Conservation (phyloP, 2,888 invertebrate species). For the Eulithis prunata region DNA sequence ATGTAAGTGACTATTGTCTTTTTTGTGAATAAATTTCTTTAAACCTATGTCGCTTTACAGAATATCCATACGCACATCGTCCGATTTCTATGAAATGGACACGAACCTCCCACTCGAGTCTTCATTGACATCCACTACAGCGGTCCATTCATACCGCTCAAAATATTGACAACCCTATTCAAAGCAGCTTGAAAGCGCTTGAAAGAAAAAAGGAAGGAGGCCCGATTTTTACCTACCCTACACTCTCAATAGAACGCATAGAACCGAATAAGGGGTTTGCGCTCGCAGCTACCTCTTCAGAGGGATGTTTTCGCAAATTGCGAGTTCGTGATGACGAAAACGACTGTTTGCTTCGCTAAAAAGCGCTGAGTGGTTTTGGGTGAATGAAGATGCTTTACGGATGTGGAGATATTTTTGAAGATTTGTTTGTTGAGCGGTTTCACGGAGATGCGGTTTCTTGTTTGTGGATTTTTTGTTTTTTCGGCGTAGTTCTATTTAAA, state of each 20-base stretch:
- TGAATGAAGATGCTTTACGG: conserved; percentile 36
- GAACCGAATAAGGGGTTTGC: conserved; percentile 42
- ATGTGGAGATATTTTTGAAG: conserved; percentile 29
- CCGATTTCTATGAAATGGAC: conserved; percentile 51
- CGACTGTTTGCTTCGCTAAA: conserved; percentile 42
- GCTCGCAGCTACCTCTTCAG: conserved; percentile 48
- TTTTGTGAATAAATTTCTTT: too few species aligned
- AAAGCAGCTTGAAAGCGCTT: conserved; percentile 69
- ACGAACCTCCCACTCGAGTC: conserved; percentile 62
- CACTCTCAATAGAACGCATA: conserved; percentile 65
- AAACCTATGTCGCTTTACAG: too few species aligned
- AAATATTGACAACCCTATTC: conserved; percentile 82
- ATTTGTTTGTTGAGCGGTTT: conserved; percentile 24
- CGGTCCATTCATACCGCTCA: conserved; percentile 76
- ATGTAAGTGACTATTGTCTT: too few species aligned
- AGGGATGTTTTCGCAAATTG: conserved; percentile 67
- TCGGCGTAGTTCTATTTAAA: too few species aligned
- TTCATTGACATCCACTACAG: conserved; percentile 74
- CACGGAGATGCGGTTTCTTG: conserved; percentile 1
- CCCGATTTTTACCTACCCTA: conserved; percentile 70
- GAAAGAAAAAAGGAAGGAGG: conserved; percentile 68
- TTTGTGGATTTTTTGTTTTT: conserved; percentile 7
- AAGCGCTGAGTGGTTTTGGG: conserved; percentile 42
- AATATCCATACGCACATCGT: background rate
- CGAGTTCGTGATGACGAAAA: conserved; percentile 57